phyloP scores from a whole-genome alignment of 1,140 invertebrate species.

The Pentalonia nigronervosa region DNA sequence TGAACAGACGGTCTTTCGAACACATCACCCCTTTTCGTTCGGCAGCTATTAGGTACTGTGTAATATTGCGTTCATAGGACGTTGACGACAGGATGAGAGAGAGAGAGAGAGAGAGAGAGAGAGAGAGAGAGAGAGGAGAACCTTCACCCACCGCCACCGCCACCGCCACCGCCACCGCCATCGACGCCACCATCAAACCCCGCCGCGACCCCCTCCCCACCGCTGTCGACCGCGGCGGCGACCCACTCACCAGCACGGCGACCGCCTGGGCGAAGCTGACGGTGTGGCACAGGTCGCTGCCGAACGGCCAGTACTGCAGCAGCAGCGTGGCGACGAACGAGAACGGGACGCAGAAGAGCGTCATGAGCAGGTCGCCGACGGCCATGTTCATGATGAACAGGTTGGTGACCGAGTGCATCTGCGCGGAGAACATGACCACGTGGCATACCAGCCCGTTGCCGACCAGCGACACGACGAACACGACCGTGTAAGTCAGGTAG shows the following conservation, averaged over 20 bases:
- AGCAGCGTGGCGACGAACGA: conserved; percentile 79
- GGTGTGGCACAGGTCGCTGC: conserved; percentile 75
- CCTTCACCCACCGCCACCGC: no score
- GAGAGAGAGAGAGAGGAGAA: no score
- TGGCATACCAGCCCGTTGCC: conserved; percentile 86
- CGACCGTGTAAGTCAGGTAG: conserved; percentile 76
- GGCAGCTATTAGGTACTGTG: no score
- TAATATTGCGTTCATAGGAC: no score
- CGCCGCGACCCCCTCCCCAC: no score
- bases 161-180: neutral
- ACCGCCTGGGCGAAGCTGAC: conserved; percentile 82
- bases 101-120: no score
- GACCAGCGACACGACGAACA: conserved; percentile 77
- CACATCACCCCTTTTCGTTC: no score
- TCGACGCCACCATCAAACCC: no score
- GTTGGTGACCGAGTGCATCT: conserved; percentile 88
- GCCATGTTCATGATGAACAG: conserved; percentile 88
- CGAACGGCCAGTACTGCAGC: conserved; percentile 85
- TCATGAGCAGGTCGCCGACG: conserved; percentile 84
- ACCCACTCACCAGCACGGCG: conserved; percentile 72
- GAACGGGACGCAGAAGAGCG: conserved; percentile 86
- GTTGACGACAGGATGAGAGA: no score
- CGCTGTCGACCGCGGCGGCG: no score
- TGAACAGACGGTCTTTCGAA: no score
- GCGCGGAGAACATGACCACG: conserved; percentile 77